These are phyloP conservation scores for Halocynthia aurantium DNA, from an alignment of 23 tunicate species.

Conservation along the genomic window DNA sequence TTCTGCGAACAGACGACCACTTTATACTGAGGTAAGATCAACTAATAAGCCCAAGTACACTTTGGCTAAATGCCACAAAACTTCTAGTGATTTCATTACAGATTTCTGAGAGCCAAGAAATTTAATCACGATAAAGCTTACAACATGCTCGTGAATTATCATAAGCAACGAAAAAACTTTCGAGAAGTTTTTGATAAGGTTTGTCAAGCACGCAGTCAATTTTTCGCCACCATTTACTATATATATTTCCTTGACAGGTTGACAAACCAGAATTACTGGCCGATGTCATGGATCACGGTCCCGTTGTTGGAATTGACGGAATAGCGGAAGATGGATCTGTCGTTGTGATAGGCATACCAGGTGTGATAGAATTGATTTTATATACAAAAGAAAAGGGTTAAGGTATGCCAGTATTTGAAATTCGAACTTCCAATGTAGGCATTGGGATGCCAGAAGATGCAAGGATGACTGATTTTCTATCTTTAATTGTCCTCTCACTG, in stretches of 20 bases:
- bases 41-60: not conserved
- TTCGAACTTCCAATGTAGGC: not conserved
- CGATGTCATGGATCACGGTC: constrained; percentile 33
- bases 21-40: constrained; percentile 5
- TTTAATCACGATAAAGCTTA: constrained; percentile 60
- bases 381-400: too few species aligned
- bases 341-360: constrained; percentile 50
- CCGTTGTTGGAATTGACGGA: constrained; percentile 16
- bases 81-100: not conserved
- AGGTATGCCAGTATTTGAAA: too few species aligned
- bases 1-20: not conserved
- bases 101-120: constrained; percentile 71
- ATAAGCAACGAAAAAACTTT: constrained; percentile 21
- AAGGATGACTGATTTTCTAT: constrained; percentile 35
- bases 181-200: constrained; percentile 64
- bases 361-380: constrained; percentile 1
- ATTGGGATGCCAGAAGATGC: constrained; percentile 30
- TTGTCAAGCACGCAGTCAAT: too few species aligned
- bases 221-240: not conserved
- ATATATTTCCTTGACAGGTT: constrained; percentile 18
- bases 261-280: constrained; percentile 39
- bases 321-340: constrained; percentile 57
- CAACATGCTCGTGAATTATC: constrained; percentile 50
- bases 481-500: constrained; percentile 21
- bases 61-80: too few species aligned